phyloP scores from a whole-genome alignment of 2,113 vertebrate genomes.

The Myxocyprinus asiaticus region DNA sequence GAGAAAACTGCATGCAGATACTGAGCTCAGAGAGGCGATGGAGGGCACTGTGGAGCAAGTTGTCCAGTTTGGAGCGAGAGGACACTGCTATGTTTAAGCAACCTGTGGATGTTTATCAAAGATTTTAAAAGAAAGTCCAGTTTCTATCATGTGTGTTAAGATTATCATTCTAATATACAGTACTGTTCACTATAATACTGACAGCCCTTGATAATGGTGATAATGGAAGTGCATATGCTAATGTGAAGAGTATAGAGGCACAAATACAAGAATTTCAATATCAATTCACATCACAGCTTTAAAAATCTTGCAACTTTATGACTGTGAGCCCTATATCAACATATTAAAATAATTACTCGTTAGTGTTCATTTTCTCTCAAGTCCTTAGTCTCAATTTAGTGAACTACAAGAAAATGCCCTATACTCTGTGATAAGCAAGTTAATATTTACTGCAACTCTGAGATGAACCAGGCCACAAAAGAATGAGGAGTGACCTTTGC shows the following conservation, averaged over 20 bases:
- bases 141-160: too few relatives aligned
- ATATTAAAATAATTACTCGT: neutral
- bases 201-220: too few relatives aligned
- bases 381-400: conserved; percentile 7
- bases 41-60: conserved; percentile 5
- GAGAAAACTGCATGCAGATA: neutral
- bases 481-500: conserved; percentile 57
- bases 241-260: too few relatives aligned
- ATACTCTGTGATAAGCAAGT: conserved; percentile 57
- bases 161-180: too few relatives aligned
- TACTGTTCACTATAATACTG: too few relatives aligned
- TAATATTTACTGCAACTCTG: conserved; percentile 61
- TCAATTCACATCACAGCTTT: too few relatives aligned
- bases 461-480: conserved; percentile 48
- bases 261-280: too few relatives aligned
- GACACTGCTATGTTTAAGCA: neutral
- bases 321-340: neutral
- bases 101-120: neutral
- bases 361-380: neutral
- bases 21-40: neutral
- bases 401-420: conserved; percentile 35
- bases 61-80: neutral
- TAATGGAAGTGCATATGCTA: too few relatives aligned
- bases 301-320: too few relatives aligned
- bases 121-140: neutral